Conservation (phyloP, 2,888 invertebrate genomes). For the Tetragnatha montana region DNA sequence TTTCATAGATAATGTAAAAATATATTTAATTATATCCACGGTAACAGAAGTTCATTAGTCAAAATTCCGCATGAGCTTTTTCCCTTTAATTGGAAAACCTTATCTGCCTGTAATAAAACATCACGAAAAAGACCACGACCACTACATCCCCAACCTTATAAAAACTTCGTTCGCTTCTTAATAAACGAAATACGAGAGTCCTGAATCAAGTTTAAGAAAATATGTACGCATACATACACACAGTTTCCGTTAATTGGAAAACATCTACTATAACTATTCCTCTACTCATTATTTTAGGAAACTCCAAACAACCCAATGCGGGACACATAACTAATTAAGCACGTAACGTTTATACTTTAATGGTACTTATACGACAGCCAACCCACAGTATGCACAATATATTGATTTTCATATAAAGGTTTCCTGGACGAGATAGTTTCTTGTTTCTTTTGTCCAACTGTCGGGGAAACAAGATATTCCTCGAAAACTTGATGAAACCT, state of each 20-base stretch:
- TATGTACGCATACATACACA: neutral
- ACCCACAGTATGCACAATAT: neutral
- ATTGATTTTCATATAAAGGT: neutral
- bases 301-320: neutral
- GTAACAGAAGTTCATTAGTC: no score
- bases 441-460: neutral
- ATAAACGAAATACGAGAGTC: no score
- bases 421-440: neutral
- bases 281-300: neutral
- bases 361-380: neutral
- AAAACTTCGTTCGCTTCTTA: no score
- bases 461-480: neutral
- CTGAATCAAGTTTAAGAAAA: no score
- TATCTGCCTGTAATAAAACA: no score
- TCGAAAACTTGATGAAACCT: neutral
- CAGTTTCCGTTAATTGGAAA: neutral
- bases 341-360: neutral
- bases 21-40: no score
- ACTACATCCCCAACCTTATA: no score
- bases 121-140: no score
- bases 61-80: no score
- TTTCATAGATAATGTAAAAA: no score
- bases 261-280: neutral
- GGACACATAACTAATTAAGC: neutral
- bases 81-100: no score